Evolutionary conservation across 2,888 invertebrate species (phyloP).

Genomic region (Pocota personata): DNA sequence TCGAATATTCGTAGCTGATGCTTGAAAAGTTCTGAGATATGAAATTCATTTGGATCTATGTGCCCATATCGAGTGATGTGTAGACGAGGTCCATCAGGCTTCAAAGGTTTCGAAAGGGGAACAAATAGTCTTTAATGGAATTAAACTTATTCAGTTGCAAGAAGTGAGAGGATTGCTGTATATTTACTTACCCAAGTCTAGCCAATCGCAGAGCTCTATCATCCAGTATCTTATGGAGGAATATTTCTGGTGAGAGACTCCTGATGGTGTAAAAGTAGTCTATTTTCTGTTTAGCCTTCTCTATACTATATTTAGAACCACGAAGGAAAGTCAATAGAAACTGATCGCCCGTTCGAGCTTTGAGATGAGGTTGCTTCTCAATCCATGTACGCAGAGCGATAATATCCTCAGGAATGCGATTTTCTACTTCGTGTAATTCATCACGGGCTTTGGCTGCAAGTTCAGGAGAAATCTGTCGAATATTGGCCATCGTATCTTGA

Average conservation of each 20-base stretch:
- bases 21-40: slow-evolving; percentile 83
- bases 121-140: slow-evolving; percentile 75
- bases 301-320: slow-evolving; percentile 84
- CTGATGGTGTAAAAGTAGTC: slow-evolving; percentile 85
- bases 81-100: slow-evolving; percentile 82
- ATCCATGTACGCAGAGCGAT: slow-evolving; percentile 83
- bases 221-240: slow-evolving; percentile 78
- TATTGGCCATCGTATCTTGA: slow-evolving; percentile 68
- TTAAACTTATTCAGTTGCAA: neutral
- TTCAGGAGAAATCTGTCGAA: slow-evolving; percentile 77
- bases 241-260: slow-evolving; percentile 85
- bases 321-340: slow-evolving; percentile 84
- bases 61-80: slow-evolving; percentile 83
- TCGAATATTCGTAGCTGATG: slow-evolving; percentile 84
- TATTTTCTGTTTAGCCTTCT: slow-evolving; percentile 84
- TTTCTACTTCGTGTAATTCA: slow-evolving; percentile 83
- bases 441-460: slow-evolving; percentile 80
- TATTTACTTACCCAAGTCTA: slow-evolving; percentile 81
- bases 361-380: slow-evolving; percentile 83
- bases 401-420: slow-evolving; percentile 78
- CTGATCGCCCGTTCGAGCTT: slow-evolving; percentile 80
- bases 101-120: slow-evolving; percentile 75
- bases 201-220: slow-evolving; percentile 75
- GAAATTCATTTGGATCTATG: slow-evolving; percentile 80
- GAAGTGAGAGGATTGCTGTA: too few relatives aligned